These are phyloP conservation scores for Hemicordylus capensis DNA, from an alignment of 2,113 vertebrate species.

Conservation along the genomic window DNA sequence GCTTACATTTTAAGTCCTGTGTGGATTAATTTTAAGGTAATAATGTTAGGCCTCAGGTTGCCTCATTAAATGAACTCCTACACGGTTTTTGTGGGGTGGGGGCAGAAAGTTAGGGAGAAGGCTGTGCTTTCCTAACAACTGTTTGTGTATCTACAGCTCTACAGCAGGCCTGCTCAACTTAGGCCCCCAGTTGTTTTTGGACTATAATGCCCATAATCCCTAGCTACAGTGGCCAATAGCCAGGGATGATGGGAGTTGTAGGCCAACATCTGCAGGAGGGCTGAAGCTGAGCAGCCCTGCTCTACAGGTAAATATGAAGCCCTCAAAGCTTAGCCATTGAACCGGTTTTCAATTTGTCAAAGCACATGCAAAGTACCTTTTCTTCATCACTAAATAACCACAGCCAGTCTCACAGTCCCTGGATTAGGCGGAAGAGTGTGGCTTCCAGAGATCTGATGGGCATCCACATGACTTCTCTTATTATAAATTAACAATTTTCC, in stretches of 20 bases:
- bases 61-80: background rate
- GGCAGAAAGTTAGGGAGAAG: background rate
- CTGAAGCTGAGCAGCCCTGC: no score
- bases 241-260: no score
- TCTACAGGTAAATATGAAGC: background rate
- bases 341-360: background rate
- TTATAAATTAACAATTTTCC: background rate
- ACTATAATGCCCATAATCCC: no score
- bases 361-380: background rate
- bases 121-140: background rate
- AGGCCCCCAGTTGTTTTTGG: no score
- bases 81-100: background rate
- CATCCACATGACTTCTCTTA: background rate
- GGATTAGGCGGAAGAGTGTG: background rate
- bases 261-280: no score
- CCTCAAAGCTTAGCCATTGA: background rate
- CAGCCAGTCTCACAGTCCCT: background rate
- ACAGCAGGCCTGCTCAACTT: background rate
- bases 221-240: no score
- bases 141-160: background rate
- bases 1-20: background rate
- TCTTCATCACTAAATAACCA: background rate
- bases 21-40: background rate
- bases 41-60: background rate
- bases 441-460: background rate